These are phyloP conservation scores for Mobula birostris DNA, from an alignment of 2,113 vertebrate species.

Conservation along the genomic window DNA sequence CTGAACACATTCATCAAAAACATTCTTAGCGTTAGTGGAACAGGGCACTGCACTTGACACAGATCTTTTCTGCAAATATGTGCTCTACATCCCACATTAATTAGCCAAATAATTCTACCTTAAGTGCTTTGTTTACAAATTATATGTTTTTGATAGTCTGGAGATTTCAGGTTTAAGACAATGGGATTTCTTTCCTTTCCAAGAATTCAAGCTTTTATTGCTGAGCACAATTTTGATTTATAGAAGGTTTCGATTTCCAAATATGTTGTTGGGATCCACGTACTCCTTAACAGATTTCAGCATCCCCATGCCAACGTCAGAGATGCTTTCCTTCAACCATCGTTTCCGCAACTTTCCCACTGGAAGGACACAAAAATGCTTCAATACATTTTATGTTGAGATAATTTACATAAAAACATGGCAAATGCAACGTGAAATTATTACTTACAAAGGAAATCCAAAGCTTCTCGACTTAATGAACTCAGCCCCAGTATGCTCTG, in stretches of 20 bases:
- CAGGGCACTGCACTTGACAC: background rate
- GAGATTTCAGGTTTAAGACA: conserved; percentile 32
- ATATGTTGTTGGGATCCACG: conserved; percentile 93
- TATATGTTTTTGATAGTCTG: conserved; percentile 33
- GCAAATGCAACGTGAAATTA: conserved; percentile 99
- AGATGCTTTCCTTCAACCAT: conserved; percentile 90
- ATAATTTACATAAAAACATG: conserved; percentile 88
- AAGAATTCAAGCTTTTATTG: background rate
- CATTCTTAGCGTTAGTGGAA: conserved; percentile 18
- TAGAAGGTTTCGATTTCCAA: conserved; percentile 95
- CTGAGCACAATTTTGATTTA: conserved; percentile 52
- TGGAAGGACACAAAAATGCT: conserved; percentile 64
- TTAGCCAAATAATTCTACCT: conserved; percentile 19
- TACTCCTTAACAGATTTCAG: conserved; percentile 92
- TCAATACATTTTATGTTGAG: conserved; percentile 72
- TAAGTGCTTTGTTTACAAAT: conserved; percentile 18
- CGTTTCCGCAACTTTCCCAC: conserved; percentile 97
- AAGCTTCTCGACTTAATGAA: conserved; percentile 99
- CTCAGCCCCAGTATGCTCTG: conserved; percentile 97
- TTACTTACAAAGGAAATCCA: conserved; percentile 99
- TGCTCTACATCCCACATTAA: conserved; percentile 29
- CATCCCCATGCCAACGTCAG: conserved; percentile 87
- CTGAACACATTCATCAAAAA: conserved; percentile 7
- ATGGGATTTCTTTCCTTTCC: background rate
- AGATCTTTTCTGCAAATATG: conserved; percentile 4